Evolutionary conservation across 2,113 vertebrate species (phyloP), one percentile per base, ranked within the genome.

Genomic region (Leucosticte australis): DNA sequence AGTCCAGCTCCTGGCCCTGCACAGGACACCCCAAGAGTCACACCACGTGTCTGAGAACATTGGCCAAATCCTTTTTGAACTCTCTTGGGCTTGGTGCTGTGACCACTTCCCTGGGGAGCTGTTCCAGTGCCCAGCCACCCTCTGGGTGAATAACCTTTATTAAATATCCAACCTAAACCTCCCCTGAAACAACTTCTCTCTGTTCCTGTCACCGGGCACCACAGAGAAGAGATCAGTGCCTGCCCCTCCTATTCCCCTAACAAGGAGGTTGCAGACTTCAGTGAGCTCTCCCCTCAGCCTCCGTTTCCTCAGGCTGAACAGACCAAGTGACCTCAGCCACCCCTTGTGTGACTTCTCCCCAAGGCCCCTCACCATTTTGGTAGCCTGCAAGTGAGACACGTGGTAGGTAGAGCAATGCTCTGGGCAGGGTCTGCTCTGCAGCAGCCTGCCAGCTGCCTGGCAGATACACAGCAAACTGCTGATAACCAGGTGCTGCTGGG

Each of bases 331-430:
- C 23, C 23, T 56, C 41, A 65, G n/a, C 15, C 12, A 8, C 28
- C 33, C 23, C 28, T n/a, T 22, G 16, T 39, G 35, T 14, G 19
- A 16, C 28, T 41, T 49, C n/a, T 55, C 17, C 59, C 47, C n/a
- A n/a, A 49, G 50, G n/a, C 12, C 60, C 24, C 9, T 56, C 50
- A 56, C 19, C n/a, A n/a, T 49, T 30, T 28, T 47, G 8, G 41
- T 9, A 49, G 50, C 70, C 69, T 4, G 1, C 41, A 47, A 41
- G 41, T 27, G 64, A 81, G n/a, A 62, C 0, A 0, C 1, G 5
- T 9, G 41, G 41, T 6, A 70, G 52, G 13, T 10, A 77, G 33
- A 65, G 37, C 59, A 62, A 27, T 0, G 1, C 23, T 28, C 23
- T 20, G 10, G 28, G 42, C 42, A 46, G 27, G 23, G 7, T n/a